Conservation (phyloP, 1,140 invertebrate species). For the Trichonephila inaurata region DNA sequence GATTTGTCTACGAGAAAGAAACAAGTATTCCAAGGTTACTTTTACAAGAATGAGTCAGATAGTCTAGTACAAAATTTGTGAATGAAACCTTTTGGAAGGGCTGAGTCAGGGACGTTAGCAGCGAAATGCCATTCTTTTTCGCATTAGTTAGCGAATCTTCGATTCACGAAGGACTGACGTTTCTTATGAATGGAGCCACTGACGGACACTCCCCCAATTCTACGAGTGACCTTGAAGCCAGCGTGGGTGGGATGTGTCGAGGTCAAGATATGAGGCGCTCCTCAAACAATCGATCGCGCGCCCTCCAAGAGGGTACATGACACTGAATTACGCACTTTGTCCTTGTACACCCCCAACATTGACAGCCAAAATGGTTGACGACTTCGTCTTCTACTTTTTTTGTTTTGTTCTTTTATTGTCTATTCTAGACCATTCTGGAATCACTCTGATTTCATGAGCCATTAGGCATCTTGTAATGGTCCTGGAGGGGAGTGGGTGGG, state of each 20-base stretch:
- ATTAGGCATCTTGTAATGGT: constrained; percentile 12
- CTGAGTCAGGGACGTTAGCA: background rate
- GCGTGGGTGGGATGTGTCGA: constrained; percentile 12
- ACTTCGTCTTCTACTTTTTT: background rate
- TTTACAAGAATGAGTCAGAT: too few species aligned
- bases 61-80: too few species aligned
- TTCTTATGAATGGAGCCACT: background rate
- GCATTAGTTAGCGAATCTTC: background rate
- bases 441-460: constrained; percentile 8
- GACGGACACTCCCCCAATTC: background rate
- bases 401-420: background rate
- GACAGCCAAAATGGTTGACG: background rate
- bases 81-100: background rate
- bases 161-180: background rate
- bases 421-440: background rate
- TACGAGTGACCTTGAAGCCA: background rate
- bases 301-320: background rate
- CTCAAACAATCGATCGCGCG: constrained; percentile 3
- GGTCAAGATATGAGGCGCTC: constrained; percentile 15
- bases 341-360: background rate
- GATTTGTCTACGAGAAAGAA: too few species aligned
- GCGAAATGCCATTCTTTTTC: too few species aligned
- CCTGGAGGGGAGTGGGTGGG: background rate
- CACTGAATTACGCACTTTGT: constrained; percentile 27
- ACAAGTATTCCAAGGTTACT: too few species aligned